Evolutionary conservation across 2,888 invertebrate species (phyloP), one percentile per base, ranked within the genome.

Genomic region (Epinotia brunnichana): DNA sequence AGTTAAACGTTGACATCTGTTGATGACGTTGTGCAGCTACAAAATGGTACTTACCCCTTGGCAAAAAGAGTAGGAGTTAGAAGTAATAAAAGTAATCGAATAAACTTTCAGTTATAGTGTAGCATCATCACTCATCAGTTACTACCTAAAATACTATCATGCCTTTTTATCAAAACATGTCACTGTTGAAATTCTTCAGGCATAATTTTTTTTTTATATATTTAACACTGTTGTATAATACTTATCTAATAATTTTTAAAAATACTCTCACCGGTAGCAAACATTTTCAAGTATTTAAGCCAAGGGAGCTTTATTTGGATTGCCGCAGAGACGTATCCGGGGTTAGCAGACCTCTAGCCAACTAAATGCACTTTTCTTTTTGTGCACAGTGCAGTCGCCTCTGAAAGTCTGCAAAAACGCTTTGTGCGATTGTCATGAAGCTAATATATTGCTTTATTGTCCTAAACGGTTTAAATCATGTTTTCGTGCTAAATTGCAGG

Each of bases 341-440:
- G 78, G 82, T 80, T 84, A 80, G 82, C 81, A 80, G 79, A 79
- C 79, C 81, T 81, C 76, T 21, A 80, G 78, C 81, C 82, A 81
- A 82, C 82, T 83, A 78, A 81, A 77, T 81, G 77, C 64, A 57
- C 79, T 80, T 83, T 77, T 80, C 86, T 87, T 85, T 85, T 77
- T 81, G 60, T 76, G 77, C 41, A 7, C 68, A 57, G 41, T 63
- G 51, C 67, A 77, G 81, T 82, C 78, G 83, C 82, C 81, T 81
- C 79, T 76, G 75, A 76, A 79, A 78, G 78, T 80, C 77, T 48
- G 76, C 79, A 82, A 82, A 85, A 80, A 83, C 69, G 79, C 79
- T 80, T 85, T 84, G 80, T 83, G 75, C 80, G 68, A 82, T 79
- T 81, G 82, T 82, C 81, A 81, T 80, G 74, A 76, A 75, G 78